Evolutionary conservation across 2,113 vertebrate genomes (phyloP), one percentile per base, ranked within the genome.

Genomic region (Azemiops feae): DNA sequence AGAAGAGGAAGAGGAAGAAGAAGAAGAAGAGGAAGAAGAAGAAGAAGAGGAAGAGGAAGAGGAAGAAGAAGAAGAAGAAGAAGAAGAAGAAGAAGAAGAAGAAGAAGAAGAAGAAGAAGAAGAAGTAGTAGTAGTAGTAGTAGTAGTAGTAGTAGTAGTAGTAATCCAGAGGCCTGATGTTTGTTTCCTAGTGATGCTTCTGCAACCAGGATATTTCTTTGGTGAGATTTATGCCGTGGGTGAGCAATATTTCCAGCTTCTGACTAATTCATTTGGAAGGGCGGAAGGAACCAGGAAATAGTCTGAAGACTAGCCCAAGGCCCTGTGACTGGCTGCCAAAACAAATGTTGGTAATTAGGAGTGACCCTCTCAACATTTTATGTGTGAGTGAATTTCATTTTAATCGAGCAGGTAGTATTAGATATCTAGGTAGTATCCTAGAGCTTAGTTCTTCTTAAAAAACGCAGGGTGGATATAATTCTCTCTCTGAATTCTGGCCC

Each of bases 401-500:
- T 55, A 93, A 93, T 8, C 86, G 3, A 64, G 43, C 74, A 81
- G 34, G 54, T 22, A 3, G 57, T 86, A 90, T 69, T 18, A 52
- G 0, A 0, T 69, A 14, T n/a, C 60, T 5, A n/a, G 60, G 30
- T 64, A 64, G 60, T 25, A n/a, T 88, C 0, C 4, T 50, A 89
- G 50, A 22, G 1, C 53, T 86, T 27, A 57, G 23, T 27, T 45
- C 89, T 23, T 34, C 20, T 64, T 18, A 86, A 22, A 43, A 74
- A 74, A 34, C 0, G 0, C 34, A 25, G 50, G 86, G 25, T 3
- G 87, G 43, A 27, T 0, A 34, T 14, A 23, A 23, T 43, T 30
- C 39, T 43, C 30, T n/a, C 81, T 50, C 5, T 16, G 4, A 8
- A 85, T 16, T 27, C 2, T 8, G 0, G 0, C 16, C 14, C 4